Evolutionary conservation across 2,113 vertebrate genomes (phyloP).

Genomic region (Catagonus wagneri): DNA sequence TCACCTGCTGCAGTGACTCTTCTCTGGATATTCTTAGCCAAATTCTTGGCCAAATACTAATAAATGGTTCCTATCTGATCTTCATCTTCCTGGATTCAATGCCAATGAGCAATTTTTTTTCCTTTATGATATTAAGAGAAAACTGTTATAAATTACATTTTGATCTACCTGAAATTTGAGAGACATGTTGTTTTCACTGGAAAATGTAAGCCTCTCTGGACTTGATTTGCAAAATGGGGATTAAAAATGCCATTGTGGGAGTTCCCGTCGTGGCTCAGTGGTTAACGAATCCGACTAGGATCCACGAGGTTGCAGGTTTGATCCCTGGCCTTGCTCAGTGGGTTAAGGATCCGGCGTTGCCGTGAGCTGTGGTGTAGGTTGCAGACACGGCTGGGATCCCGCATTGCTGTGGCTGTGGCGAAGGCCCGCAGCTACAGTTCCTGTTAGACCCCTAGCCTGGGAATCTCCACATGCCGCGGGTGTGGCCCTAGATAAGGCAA

Average conservation of each 20-base stretch:
- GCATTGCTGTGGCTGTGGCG: no score
- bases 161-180: not conserved
- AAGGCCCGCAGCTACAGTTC: no score
- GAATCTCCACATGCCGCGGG: no score
- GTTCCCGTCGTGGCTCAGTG: no score
- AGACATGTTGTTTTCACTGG: not conserved
- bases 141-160: not conserved
- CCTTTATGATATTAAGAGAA: slow-evolving; percentile 3
- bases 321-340: no score
- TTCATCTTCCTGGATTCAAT: not conserved
- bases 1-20: not conserved
- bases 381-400: no score
- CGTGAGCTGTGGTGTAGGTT: no score
- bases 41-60: not conserved
- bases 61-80: not conserved
- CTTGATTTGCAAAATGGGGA: not conserved
- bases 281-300: no score
- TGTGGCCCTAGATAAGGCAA: no score
- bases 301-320: no score
- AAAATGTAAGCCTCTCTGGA: not conserved
- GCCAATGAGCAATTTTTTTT: not conserved
- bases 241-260: not conserved
- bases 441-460: no score
- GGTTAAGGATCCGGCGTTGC: no score
- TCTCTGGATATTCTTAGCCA: not conserved